Base-by-base conservation (phyloP, 2,888 invertebrate species). In the Noctua janthina region DNA sequence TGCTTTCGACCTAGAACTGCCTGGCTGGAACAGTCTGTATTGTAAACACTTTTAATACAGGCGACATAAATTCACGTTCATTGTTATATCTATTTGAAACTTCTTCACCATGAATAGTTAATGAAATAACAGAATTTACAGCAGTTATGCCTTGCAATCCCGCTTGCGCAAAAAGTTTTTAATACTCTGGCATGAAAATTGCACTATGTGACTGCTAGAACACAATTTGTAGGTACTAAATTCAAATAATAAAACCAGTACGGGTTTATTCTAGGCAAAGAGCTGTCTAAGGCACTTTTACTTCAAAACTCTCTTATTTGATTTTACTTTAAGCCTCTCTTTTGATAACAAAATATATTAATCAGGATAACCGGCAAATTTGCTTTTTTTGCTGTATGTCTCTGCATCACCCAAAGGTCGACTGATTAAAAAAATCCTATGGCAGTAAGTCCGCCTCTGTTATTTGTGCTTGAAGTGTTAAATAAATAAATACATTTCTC, bases 1-100 rank as follows among this genome's bases (percentile, higher is more conserved):
- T 76, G 71, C 69, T 86, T 76, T 49, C 59, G 79, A 64, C 69
- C 56, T 78, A 76, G 13, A 68, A 56, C 39, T 78, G 13, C 13
- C 13, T 54, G 39, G 56, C 23, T 74, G 46, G 35, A 72, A 76
- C 15, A 59, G 74, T 71, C n/a, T 73, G 39, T 56, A 69, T 67
- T 67, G n/a, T 54, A 43, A n/a, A 66, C 46, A 73, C 20, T 54
- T 46, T 68, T 23, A 78, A 72, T n/a, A 39, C 20, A 54, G 8
- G 72, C 7, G 54, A 64, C 13, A 62, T 54, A 20, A 17, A 56
- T 51, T 43, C 17, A 68, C 6, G 43, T 72, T 59, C 8, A 66
- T 39, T 62, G 29, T 66, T 66, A 20, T 15, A 23, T 11, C 39
- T n/a, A 46, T n/a, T 54, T 59, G 15, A 23, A 70, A 62, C 17